These are phyloP conservation scores for Erpornis zantholeuca DNA, from an alignment of 2,113 vertebrate genomes.

Conservation along the genomic window DNA sequence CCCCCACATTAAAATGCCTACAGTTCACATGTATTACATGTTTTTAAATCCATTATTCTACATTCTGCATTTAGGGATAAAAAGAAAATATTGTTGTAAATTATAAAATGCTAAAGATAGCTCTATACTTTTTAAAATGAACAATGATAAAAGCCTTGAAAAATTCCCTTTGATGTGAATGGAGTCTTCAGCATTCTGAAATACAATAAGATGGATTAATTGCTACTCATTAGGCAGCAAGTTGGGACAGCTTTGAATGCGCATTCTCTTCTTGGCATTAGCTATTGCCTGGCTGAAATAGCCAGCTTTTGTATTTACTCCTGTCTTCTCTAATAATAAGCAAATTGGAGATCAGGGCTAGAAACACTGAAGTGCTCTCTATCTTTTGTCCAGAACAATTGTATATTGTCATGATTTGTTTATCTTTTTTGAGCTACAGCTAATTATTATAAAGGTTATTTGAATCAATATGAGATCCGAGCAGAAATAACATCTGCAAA, in stretches of 20 bases:
- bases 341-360: slow-evolving; percentile 90
- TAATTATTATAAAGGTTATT: slow-evolving; percentile 74
- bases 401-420: slow-evolving; percentile 79
- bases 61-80: slow-evolving; percentile 24
- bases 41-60: slow-evolving; percentile 63
- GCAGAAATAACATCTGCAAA: slow-evolving; percentile 73
- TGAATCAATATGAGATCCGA: slow-evolving; percentile 49
- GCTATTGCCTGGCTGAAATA: slow-evolving; percentile 84
- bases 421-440: slow-evolving; percentile 64
- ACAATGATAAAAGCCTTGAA: slow-evolving; percentile 80
- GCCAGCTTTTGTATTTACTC: slow-evolving; percentile 91
- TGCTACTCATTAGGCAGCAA: slow-evolving; percentile 85
- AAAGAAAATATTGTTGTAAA: slow-evolving; percentile 70
- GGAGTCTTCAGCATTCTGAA: slow-evolving; percentile 85
- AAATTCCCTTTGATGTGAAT: slow-evolving; percentile 87
- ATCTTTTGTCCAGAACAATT: slow-evolving; percentile 79
- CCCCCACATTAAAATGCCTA: slow-evolving; percentile 35
- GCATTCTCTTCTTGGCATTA: slow-evolving; percentile 84
- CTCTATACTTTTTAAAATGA: slow-evolving; percentile 72
- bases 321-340: slow-evolving; percentile 94
- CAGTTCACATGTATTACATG: slow-evolving; percentile 3
- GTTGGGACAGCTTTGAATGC: slow-evolving; percentile 86
- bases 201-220: slow-evolving; percentile 90
- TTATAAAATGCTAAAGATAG: slow-evolving; percentile 78
- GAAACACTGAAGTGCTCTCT: slow-evolving; percentile 80